A percentile compares a stretch with the other conserved stretches of the same genome.
These are phyloP conservation scores for Peromyscus attwateri DNA, from an alignment of 2,797 vertebrate species.

Conservation along the genomic window DNA sequence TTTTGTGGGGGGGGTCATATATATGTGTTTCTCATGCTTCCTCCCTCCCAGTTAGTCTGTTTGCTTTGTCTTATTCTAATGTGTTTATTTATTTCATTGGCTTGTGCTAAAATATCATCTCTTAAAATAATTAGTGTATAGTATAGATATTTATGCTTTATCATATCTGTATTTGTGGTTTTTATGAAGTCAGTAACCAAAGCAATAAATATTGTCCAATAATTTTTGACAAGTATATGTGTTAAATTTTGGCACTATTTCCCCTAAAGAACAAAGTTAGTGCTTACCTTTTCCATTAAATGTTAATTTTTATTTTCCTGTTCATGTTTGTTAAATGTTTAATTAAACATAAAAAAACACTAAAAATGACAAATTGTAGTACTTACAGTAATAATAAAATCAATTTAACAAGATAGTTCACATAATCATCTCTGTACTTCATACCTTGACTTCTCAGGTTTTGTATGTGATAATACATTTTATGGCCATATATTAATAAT, in stretches of 20 bases:
- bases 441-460: neutral
- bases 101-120: neutral
- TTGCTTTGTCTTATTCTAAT: neutral
- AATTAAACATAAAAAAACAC: neutral
- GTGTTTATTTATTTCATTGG: neutral
- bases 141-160: neutral
- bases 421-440: neutral
- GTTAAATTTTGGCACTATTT: neutral
- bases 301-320: neutral
- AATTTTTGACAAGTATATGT: neutral
- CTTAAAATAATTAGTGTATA: neutral
- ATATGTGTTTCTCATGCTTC: neutral
- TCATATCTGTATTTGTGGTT: neutral
- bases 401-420: neutral
- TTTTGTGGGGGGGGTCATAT: neutral
- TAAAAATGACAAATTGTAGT: neutral
- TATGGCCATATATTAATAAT: neutral
- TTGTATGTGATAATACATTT: neutral
- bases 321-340: neutral
- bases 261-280: neutral
- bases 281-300: neutral
- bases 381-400: neutral
- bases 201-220: neutral
- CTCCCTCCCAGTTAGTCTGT: neutral
- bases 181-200: neutral